These are phyloP conservation scores for Opisthograptis luteolata DNA, from an alignment of 2,888 invertebrate species.

Conservation along the genomic window DNA sequence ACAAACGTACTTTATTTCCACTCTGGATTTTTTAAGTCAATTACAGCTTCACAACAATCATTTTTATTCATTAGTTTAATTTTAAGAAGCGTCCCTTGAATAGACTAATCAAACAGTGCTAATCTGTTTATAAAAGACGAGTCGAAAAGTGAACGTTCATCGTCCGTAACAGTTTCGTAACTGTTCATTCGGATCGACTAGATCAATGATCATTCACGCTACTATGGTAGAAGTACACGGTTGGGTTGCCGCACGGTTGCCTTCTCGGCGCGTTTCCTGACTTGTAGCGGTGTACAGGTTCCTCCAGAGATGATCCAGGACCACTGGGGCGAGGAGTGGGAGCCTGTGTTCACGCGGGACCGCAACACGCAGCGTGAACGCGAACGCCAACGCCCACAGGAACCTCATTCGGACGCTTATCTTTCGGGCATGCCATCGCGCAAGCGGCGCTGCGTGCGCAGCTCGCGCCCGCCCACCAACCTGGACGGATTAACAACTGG, in stretches of 20 bases:
- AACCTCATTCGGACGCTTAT: constrained; percentile 93
- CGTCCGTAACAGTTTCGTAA: constrained; percentile 2
- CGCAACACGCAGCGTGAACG: constrained; percentile 86
- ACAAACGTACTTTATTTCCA: no score
- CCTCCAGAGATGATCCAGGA: constrained; percentile 76
- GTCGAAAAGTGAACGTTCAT: not conserved
- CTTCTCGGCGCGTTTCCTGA: not conserved
- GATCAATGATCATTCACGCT: constrained; percentile 7
- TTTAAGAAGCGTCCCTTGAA: no score
- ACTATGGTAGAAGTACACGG: not conserved
- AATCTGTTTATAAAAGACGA: no score
- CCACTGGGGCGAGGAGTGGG: constrained; percentile 86
- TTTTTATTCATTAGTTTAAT: no score
- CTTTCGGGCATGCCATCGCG: constrained; percentile 95
- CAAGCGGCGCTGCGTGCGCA: constrained; percentile 89
- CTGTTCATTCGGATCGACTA: constrained; percentile 5
- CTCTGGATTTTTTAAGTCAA: no score
- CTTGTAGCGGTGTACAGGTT: constrained; percentile 38
- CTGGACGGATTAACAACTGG: constrained; percentile 63
- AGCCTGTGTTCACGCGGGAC: constrained; percentile 94
- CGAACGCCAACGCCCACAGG: constrained; percentile 80
- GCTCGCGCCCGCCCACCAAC: constrained; percentile 56
- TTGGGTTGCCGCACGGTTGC: not conserved
- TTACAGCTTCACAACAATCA: no score
- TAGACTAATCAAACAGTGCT: no score